Percentiles rank a stretch among this genome's conserved stretches.
These are phyloP conservation scores for Eulithis testata DNA, from an alignment of 2,888 invertebrate genomes.

Conservation along the genomic window DNA sequence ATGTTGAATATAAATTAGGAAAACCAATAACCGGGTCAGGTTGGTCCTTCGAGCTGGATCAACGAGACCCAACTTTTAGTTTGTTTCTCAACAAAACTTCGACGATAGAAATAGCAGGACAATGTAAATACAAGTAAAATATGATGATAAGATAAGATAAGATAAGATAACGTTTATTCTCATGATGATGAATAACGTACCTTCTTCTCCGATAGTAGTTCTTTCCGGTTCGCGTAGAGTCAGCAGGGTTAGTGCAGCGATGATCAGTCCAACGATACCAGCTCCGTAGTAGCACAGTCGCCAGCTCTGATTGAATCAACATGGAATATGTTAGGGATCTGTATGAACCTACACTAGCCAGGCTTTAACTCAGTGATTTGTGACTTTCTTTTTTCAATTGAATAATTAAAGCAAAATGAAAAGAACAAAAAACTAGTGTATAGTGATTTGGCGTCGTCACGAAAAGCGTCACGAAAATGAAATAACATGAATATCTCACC, in stretches of 20 bases:
- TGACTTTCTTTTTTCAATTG: too few relatives aligned
- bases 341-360: neutral
- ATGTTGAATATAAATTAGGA: too few relatives aligned
- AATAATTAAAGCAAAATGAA: too few relatives aligned
- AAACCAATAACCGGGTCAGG: too few relatives aligned
- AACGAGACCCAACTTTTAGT: neutral
- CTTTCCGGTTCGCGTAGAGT: constrained; percentile 91
- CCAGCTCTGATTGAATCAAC: constrained; percentile 87
- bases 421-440: too few relatives aligned
- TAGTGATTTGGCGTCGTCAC: too few relatives aligned
- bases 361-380: too few relatives aligned
- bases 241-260: constrained; percentile 89
- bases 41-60: constrained; percentile 8
- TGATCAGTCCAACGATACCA: constrained; percentile 89
- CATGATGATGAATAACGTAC: constrained; percentile 44
- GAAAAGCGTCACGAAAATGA: too few relatives aligned
- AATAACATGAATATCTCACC: constrained; percentile 71
- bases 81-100: too few relatives aligned
- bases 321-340: neutral
- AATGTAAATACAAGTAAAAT: too few relatives aligned
- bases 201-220: constrained; percentile 90
- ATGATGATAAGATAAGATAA: too few relatives aligned
- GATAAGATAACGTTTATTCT: neutral
- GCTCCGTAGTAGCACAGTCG: constrained; percentile 92
- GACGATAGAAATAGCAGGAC: too few relatives aligned